These are phyloP conservation scores for Paracentrotus lividus DNA, from an alignment of 53 echinoderm and acorn worm species.

Conservation along the genomic window DNA sequence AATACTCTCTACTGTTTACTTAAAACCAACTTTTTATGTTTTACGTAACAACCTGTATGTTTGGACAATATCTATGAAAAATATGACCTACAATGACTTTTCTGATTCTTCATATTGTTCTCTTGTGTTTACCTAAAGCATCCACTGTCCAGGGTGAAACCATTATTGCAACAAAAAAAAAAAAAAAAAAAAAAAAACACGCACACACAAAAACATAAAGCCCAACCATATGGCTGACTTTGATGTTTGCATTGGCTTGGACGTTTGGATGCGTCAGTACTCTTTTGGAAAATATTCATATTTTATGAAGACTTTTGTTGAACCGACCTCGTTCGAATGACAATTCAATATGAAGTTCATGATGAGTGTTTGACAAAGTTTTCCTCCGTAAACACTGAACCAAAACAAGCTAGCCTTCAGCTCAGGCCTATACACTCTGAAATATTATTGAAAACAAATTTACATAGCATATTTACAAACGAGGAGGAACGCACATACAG, in stretches of 20 bases:
- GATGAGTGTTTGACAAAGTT: not conserved
- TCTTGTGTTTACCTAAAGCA: not conserved
- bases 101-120: not conserved
- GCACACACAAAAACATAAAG: not conserved
- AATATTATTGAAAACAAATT: not conserved
- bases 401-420: not conserved
- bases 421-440: not conserved
- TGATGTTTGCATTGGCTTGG: not conserved
- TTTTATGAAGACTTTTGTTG: not conserved
- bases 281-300: not conserved
- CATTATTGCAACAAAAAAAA: too few species aligned
- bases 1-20: too few species aligned
- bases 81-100: not conserved
- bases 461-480: not conserved
- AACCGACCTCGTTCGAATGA: not conserved
- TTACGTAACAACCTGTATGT: not conserved
- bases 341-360: conserved; percentile 15
- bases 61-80: not conserved
- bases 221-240: too few species aligned
- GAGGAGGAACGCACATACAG: not conserved
- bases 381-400: not conserved
- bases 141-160: too few species aligned
- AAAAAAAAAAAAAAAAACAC: too few species aligned
- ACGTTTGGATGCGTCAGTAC: not conserved
- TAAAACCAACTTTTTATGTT: not conserved